Conservation (phyloP, 1,140 invertebrate species). For the Drosophila parabipectinata region DNA sequence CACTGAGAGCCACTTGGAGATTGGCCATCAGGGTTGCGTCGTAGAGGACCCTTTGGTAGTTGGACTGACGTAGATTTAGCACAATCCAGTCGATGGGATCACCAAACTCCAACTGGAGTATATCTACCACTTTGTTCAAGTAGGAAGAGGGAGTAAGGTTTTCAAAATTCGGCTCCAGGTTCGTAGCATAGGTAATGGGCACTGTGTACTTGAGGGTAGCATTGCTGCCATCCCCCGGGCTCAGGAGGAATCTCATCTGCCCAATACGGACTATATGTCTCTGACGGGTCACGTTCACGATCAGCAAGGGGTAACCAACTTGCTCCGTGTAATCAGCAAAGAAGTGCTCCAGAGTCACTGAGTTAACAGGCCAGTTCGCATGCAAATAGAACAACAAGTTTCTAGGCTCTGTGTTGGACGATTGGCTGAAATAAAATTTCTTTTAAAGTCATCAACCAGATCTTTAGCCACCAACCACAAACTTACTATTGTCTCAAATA, state of each 20-base stretch:
- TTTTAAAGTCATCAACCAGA: too few relatives aligned
- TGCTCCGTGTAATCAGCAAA: slow-evolving; percentile 93
- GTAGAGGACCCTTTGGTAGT: slow-evolving; percentile 88
- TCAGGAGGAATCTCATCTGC: slow-evolving; percentile 85
- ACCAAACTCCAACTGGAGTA: slow-evolving; percentile 52
- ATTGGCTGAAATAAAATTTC: slow-evolving; percentile 25
- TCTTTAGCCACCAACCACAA: too few relatives aligned
- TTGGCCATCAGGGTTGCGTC: slow-evolving; percentile 85
- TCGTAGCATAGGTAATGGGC: slow-evolving; percentile 87
- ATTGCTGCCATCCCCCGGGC: slow-evolving; percentile 67
- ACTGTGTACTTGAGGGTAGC: slow-evolving; percentile 85
- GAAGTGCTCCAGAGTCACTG: slow-evolving; percentile 52
- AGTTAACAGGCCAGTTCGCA: slow-evolving; percentile 36
- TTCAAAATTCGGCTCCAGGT: slow-evolving; percentile 84
- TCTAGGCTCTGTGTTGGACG: slow-evolving; percentile 39
- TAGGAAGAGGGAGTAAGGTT: slow-evolving; percentile 85
- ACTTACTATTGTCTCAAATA: slow-evolving; percentile 86
- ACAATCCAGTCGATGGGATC: slow-evolving; percentile 82
- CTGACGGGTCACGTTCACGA: slow-evolving; percentile 81
- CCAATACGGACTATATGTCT: slow-evolving; percentile 25
- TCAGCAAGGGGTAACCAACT: slow-evolving; percentile 94
- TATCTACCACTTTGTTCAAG: slow-evolving; percentile 81
- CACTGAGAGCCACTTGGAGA: slow-evolving; percentile 83
- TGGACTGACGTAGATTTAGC: slow-evolving; percentile 84
- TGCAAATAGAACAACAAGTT: slow-evolving; percentile 53